These are phyloP conservation scores for Trichopria drosophilae DNA, from an alignment of 2,888 invertebrate species.

Conservation along the genomic window DNA sequence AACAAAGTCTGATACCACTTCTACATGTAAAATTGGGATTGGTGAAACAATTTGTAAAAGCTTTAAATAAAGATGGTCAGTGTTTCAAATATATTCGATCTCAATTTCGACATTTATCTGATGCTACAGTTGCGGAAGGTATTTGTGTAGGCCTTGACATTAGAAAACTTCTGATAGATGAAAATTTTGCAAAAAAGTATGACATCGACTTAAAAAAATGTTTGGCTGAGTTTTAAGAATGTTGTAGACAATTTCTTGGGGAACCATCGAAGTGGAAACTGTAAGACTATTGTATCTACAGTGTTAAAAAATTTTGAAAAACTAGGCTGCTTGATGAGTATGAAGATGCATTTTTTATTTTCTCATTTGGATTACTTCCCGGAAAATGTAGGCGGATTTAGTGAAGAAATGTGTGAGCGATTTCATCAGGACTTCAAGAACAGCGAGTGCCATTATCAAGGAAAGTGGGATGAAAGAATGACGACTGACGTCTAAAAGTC, in stretches of 20 bases:
- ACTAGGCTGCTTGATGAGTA: constrained; percentile 36
- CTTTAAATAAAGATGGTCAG: not conserved
- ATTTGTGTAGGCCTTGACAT: constrained; percentile 35
- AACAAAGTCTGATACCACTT: constrained; percentile 1
- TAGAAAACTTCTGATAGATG: constrained; percentile 30
- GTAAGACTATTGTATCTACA: no score
- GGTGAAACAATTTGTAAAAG: constrained; percentile 7
- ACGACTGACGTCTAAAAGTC: constrained; percentile 47
- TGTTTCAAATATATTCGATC: constrained; percentile 1
- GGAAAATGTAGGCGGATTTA: constrained; percentile 44
- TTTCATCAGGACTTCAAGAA: constrained; percentile 45
- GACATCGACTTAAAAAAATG: no score
- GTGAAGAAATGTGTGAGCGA: constrained; percentile 46
- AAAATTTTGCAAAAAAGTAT: constrained; percentile 19
- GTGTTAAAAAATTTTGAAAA: constrained; percentile 31
- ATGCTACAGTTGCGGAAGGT: constrained; percentile 18
- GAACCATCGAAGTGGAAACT: constrained; percentile 23
- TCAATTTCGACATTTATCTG: not conserved
- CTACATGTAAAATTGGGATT: constrained; percentile 4
- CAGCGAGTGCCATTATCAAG: constrained; percentile 47
- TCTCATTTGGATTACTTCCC: constrained; percentile 43
- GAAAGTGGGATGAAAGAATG: constrained; percentile 40
- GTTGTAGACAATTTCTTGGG: constrained; percentile 9
- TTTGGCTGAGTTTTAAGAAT: no score
- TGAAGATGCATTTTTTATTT: constrained; percentile 41